Percentiles rank a stretch among this genome's conserved stretches.
These are phyloP conservation scores for Microctonus brassicae DNA, from an alignment of 2,888 invertebrate species.

Conservation along the genomic window DNA sequence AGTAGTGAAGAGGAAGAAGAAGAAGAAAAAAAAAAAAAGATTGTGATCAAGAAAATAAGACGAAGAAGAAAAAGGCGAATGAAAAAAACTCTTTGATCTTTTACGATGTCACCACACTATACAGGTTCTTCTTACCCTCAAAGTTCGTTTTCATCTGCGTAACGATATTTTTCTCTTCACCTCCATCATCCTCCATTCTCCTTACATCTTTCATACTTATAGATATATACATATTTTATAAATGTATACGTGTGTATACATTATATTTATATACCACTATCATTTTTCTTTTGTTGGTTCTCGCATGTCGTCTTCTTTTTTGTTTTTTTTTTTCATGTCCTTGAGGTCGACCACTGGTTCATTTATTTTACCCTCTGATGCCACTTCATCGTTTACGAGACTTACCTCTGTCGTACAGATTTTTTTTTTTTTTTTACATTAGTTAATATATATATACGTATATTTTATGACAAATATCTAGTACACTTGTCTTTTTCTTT, in stretches of 20 bases:
- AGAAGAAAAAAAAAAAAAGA: not conserved
- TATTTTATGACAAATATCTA: not conserved
- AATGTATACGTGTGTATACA: no score
- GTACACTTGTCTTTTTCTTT: not conserved
- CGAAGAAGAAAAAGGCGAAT: not conserved
- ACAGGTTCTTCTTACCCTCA: not conserved
- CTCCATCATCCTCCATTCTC: not conserved
- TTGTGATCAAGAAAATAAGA: slow-evolving; percentile 3
- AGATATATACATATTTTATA: not conserved
- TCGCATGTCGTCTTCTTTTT: not conserved
- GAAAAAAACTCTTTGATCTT: not conserved
- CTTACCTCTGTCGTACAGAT: not conserved
- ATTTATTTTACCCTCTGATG: not conserved
- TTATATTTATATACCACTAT: not conserved
- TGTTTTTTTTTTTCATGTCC: not conserved
- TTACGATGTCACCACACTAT: not conserved
- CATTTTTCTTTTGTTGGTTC: not conserved
- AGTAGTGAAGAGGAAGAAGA: not conserved
- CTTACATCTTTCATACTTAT: not conserved
- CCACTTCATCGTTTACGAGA: not conserved
- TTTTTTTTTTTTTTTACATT: not conserved
- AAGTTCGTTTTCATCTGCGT: slow-evolving; percentile 11
- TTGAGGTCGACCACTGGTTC: not conserved
- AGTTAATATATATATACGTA: not conserved
- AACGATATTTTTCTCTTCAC: slow-evolving; percentile 9